Evolutionary conservation across 2,888 invertebrate genomes (phyloP).

Genomic region (Eueremaeus valkanovi): DNA sequence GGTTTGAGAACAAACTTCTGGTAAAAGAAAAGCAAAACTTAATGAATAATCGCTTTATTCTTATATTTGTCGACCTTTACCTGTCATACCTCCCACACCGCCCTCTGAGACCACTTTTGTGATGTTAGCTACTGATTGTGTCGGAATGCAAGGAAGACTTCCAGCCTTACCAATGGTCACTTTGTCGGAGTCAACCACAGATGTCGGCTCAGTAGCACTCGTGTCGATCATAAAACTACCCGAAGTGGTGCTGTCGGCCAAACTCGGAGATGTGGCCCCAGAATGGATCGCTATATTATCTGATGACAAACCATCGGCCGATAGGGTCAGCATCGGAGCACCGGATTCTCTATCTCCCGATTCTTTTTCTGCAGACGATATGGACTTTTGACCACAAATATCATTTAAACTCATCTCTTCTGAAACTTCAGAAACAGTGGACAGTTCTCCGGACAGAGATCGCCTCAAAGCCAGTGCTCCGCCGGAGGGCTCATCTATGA

Average conservation of each 20-base stretch:
- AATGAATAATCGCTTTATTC: not conserved
- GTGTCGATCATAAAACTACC: slow-evolving; percentile 40
- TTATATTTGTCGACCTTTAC: not conserved
- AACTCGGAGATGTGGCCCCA: slow-evolving; percentile 24
- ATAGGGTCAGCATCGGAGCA: slow-evolving; percentile 4
- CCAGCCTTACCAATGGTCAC: slow-evolving; percentile 25
- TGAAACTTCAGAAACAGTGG: slow-evolving; percentile 48
- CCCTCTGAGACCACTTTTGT: slow-evolving; percentile 20
- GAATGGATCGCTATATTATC: slow-evolving; percentile 30
- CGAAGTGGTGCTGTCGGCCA: slow-evolving; percentile 38
- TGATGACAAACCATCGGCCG: not conserved
- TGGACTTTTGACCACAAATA: not conserved
- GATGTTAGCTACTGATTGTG: not conserved
- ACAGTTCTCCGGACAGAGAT: slow-evolving; percentile 44
- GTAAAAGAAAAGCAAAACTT: not conserved
- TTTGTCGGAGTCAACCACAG: not conserved
- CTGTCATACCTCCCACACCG: slow-evolving; percentile 6
- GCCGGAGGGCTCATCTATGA: slow-evolving; percentile 10
- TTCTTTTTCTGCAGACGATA: slow-evolving; percentile 8
- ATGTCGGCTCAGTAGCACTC: slow-evolving; percentile 6
- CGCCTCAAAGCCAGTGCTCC: not conserved
- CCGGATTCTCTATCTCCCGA: not conserved
- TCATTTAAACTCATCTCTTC: slow-evolving; percentile 46
- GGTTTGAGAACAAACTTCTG: not conserved
- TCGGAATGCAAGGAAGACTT: slow-evolving; percentile 35